phyloP scores from a whole-genome alignment of 2,888 invertebrate genomes.

The Daptonema setosum region DNA sequence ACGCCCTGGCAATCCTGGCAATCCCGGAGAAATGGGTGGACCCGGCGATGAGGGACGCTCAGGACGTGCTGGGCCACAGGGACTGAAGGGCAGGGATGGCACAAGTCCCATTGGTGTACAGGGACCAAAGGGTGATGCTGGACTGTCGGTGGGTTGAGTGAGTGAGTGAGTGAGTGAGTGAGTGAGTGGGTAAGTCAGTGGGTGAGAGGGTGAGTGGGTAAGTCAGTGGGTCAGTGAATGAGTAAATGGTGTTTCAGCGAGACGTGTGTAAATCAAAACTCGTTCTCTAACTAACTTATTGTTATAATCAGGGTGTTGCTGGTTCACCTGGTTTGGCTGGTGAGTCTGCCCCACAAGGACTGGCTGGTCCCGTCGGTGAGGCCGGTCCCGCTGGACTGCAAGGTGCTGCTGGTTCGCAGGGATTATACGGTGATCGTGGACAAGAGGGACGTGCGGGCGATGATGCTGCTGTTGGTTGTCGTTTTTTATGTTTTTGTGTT shows the following conservation, averaged over 20 bases:
- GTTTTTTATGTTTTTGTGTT: no score
- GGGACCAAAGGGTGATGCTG: neutral
- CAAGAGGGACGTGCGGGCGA: neutral
- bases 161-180: no score
- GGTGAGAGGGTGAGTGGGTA: no score
- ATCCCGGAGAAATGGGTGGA: neutral
- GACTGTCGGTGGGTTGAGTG: no score
- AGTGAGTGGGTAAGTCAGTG: no score
- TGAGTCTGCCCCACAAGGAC: neutral
- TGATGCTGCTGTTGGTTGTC: no score
- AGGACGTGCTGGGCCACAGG: neutral
- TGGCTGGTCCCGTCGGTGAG: neutral
- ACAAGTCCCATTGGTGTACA: neutral
- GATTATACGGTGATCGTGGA: neutral
- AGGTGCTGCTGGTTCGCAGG: neutral
- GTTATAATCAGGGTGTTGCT: no score
- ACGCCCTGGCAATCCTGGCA: neutral
- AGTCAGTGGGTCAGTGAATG: no score
- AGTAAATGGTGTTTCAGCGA: no score
- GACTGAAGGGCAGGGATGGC: neutral
- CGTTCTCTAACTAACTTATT: no score
- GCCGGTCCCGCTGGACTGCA: neutral
- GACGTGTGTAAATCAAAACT: no score
- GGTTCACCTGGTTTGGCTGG: no score
- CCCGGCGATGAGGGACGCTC: neutral